Evolutionary conservation across 1,140 invertebrate genomes (phyloP).

Genomic region (Frieseomelitta varia): DNA sequence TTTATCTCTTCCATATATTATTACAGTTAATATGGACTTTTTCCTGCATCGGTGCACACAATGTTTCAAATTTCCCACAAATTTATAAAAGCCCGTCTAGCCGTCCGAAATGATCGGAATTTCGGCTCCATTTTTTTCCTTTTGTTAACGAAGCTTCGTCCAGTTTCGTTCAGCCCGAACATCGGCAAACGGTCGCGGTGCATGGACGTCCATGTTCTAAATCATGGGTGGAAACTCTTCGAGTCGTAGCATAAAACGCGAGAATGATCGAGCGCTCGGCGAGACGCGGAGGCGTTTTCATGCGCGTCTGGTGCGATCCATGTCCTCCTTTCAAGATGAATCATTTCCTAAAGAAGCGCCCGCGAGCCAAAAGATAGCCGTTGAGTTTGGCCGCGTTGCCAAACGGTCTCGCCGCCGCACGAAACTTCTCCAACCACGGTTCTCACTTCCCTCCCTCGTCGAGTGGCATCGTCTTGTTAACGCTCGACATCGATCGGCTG

Average conservation of each 20-base stretch:
- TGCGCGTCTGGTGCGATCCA: not conserved
- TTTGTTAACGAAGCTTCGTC: too few relatives aligned
- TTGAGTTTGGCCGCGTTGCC: constrained; percentile 68
- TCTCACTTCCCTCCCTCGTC: constrained; percentile 48
- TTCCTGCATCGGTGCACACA: too few relatives aligned
- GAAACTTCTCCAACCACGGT: not conserved
- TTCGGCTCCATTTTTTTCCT: too few relatives aligned
- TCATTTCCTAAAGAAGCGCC: constrained; percentile 59
- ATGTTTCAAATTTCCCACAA: too few relatives aligned
- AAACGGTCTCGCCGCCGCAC: constrained; percentile 40
- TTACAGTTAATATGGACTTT: too few relatives aligned
- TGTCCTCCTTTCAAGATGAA: constrained; percentile 46
- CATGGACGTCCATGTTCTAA: not conserved
- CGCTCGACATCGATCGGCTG: constrained; percentile 21
- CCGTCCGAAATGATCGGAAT: too few relatives aligned
- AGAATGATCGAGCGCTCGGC: not conserved
- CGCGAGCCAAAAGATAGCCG: constrained; percentile 59
- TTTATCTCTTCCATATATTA: too few relatives aligned
- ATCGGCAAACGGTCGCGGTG: not conserved
- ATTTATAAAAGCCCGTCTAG: too few relatives aligned
- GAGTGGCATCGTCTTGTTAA: not conserved
- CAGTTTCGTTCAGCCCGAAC: not conserved
- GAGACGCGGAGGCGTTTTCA: not conserved
- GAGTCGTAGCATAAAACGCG: not conserved
- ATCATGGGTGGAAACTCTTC: not conserved